These are phyloP conservation scores for Bombylius major DNA, from an alignment of 2,888 invertebrate species.

Conservation along the genomic window DNA sequence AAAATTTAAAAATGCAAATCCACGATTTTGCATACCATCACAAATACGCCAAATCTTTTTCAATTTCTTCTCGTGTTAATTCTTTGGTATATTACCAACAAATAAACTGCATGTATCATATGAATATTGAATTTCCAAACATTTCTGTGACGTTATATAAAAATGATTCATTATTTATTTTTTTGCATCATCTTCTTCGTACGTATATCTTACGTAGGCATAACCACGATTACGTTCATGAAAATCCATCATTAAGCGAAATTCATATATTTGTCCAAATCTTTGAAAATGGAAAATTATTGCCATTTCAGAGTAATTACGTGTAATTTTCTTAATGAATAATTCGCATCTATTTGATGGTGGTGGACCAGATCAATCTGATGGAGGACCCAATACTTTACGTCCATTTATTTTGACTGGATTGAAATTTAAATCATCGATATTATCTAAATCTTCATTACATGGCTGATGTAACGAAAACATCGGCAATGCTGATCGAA, in stretches of 20 bases:
- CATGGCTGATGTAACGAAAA: too few relatives aligned
- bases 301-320: constrained; percentile 18
- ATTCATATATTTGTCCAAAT: constrained; percentile 26
- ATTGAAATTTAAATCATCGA: neutral
- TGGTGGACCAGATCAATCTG: constrained; percentile 21
- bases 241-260: constrained; percentile 25
- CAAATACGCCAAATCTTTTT: constrained; percentile 14
- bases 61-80: constrained; percentile 20
- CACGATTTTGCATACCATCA: constrained; percentile 17
- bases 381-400: neutral
- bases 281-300: constrained; percentile 21
- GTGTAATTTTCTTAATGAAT: constrained; percentile 23
- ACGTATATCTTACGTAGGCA: constrained; percentile 23
- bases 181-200: constrained; percentile 21
- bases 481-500: too few relatives aligned
- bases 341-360: constrained; percentile 23
- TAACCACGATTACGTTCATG: constrained; percentile 23
- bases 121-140: constrained; percentile 23
- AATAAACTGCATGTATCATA: constrained; percentile 25
- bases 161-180: constrained; percentile 24
- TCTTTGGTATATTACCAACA: constrained; percentile 24
- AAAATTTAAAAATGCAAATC: constrained; percentile 25
- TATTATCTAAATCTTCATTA: too few relatives aligned
- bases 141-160: constrained; percentile 17
- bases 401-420: neutral